Percentiles rank a stretch among this genome's conserved stretches.
These are phyloP conservation scores for Nettapus auritus DNA, from an alignment of 2,113 vertebrate species.

Conservation along the genomic window DNA sequence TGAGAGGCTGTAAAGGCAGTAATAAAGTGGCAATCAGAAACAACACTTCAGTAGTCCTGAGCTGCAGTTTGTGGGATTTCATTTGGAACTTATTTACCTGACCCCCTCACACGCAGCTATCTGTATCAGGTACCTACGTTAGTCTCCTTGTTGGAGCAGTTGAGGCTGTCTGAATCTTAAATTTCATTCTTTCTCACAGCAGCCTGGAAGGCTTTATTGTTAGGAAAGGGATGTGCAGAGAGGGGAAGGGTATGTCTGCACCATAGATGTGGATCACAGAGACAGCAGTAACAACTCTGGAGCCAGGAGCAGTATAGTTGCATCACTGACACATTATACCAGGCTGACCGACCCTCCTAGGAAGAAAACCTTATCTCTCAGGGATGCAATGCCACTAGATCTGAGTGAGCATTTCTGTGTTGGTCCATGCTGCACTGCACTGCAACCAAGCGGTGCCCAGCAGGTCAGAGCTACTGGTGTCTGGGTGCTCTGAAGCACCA, in stretches of 20 bases:
- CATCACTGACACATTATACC: background rate
- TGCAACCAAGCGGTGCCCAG: background rate
- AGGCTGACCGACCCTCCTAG: background rate
- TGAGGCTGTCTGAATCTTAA: background rate
- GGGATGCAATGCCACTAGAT: background rate
- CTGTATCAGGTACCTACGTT: conserved; percentile 22
- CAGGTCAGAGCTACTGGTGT: background rate
- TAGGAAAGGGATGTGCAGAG: background rate
- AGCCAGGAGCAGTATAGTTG: background rate
- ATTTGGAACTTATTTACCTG: conserved; percentile 69
- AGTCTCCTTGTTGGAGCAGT: background rate
- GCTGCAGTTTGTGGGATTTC: conserved; percentile 38
- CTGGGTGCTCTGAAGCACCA: background rate
- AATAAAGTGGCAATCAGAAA: conserved; percentile 69
- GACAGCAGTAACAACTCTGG: background rate
- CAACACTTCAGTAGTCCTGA: conserved; percentile 61
- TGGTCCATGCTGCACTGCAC: background rate
- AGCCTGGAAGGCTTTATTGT: background rate
- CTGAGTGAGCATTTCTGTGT: background rate
- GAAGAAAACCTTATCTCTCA: background rate
- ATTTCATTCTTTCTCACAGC: background rate
- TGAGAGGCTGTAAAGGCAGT: conserved; percentile 62
- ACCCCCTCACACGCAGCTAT: conserved; percentile 17
- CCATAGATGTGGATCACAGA: background rate
- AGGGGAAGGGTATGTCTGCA: background rate